Evolutionary conservation across 2,888 invertebrate species (phyloP).

Genomic region (Germaria angustata): DNA sequence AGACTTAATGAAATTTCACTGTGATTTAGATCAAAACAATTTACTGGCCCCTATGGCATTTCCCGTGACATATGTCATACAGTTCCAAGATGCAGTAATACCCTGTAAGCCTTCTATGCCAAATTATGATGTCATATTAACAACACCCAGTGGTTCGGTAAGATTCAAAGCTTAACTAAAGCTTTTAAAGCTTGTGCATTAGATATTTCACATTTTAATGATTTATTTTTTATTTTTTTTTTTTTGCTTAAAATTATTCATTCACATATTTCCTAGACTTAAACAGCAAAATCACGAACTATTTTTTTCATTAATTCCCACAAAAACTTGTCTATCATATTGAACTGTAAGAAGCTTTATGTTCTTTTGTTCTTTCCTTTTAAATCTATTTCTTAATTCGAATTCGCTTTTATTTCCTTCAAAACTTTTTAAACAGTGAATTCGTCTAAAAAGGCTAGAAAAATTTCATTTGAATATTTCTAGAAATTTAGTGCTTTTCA

Average conservation of each 20-base stretch:
- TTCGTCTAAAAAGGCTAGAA: too few species aligned
- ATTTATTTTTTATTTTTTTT: too few species aligned
- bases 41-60: slow-evolving; percentile 79
- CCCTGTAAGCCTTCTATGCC: slow-evolving; percentile 85
- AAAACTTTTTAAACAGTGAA: too few species aligned
- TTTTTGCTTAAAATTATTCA: background rate
- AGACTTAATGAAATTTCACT: too few species aligned
- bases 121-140: slow-evolving; percentile 81
- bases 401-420: background rate
- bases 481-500: too few species aligned
- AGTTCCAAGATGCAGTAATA: slow-evolving; percentile 81
- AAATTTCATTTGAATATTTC: too few species aligned
- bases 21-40: slow-evolving; percentile 79
- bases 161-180: slow-evolving; percentile 46
- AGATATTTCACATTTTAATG: background rate
- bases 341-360: too few species aligned
- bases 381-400: too few species aligned
- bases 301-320: too few species aligned
- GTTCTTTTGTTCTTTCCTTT: too few species aligned
- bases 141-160: slow-evolving; percentile 78
- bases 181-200: background rate
- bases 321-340: too few species aligned
- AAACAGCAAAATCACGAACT: background rate
- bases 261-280: background rate
- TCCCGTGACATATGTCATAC: slow-evolving; percentile 76